phyloP scores from a whole-genome alignment of 2,888 invertebrate genomes.

The Orthosia gothica region DNA sequence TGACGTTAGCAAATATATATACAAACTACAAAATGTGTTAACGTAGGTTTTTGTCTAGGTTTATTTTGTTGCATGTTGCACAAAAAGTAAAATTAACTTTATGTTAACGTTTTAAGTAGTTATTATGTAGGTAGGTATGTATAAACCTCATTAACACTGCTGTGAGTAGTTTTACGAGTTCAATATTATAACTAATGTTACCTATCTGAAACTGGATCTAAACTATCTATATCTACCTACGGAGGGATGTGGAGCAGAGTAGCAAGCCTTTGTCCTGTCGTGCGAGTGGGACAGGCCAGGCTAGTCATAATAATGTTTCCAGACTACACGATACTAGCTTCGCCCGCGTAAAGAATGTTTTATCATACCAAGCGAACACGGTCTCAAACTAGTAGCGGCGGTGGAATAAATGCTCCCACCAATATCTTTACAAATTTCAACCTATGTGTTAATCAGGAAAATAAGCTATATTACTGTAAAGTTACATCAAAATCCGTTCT shows the following conservation, averaged over 20 bases:
- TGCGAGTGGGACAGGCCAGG: neutral
- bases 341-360: too few relatives aligned
- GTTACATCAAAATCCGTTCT: too few relatives aligned
- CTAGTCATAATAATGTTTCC: neutral
- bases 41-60: neutral
- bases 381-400: too few relatives aligned
- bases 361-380: too few relatives aligned
- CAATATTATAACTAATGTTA: neutral
- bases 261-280: neutral
- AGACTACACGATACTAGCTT: too few relatives aligned
- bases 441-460: too few relatives aligned
- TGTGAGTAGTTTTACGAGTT: neutral
- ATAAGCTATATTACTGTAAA: too few relatives aligned
- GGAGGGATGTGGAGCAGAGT: neutral
- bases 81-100: neutral
- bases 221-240: neutral
- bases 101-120: neutral
- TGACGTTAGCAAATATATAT: constrained; percentile 2
- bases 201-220: neutral
- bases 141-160: neutral
- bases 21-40: neutral
- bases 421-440: too few relatives aligned
- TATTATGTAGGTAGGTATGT: neutral
- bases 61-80: neutral
- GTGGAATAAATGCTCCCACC: neutral